Evolutionary conservation across 23 tunicate genomes (phyloP), one percentile per base, ranked within the genome.

Genomic region (Phallusia fumigata): DNA sequence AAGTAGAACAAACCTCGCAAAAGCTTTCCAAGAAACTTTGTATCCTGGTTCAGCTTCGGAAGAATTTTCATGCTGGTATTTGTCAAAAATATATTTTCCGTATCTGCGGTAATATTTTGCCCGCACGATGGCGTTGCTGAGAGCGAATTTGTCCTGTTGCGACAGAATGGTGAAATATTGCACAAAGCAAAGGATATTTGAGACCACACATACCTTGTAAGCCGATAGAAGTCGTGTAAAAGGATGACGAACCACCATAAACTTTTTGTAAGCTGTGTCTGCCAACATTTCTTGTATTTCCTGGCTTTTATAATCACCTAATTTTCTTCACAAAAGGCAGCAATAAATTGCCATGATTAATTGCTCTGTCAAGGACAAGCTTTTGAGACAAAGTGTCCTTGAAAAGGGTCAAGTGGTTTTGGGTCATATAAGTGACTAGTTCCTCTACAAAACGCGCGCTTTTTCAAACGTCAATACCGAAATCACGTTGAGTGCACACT

Each of bases 241-340:
- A 40, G 81, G 81, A 28, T 78, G 81, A 3, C 81, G 40, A 2
- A 78, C 81, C 35, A 35, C 45, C 34, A 78, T 78, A 47, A 78
- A 78, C 31, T 78, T 78, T 28, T 19, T 78, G 81, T 35, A 78
- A 45, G 2, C 13, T 58, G 8, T 24, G 28, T 58, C 69, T 24
- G 28, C 5, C 26, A 58, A 24, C 69, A 58, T 58, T 58, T 24
- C 13, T 13, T 58, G 2, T 24, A 24, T 24, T 6, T 58, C 69
- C 28, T 58, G 3, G 3, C 69, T 22, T 22, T 58, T 24, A 13
- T 58, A 58, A 24, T 58, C 28, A 24, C 28, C 16, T 24, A 58
- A 58, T 58, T 58, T 58, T 13, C 69, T 58, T 11, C 69, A 58
- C 69, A 24, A 58, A 58, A 40, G 47, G 28, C 28, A 58, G 13